These are phyloP conservation scores for Epinephelus coioides DNA, from an alignment of 2,797 vertebrate species.

Conservation along the genomic window DNA sequence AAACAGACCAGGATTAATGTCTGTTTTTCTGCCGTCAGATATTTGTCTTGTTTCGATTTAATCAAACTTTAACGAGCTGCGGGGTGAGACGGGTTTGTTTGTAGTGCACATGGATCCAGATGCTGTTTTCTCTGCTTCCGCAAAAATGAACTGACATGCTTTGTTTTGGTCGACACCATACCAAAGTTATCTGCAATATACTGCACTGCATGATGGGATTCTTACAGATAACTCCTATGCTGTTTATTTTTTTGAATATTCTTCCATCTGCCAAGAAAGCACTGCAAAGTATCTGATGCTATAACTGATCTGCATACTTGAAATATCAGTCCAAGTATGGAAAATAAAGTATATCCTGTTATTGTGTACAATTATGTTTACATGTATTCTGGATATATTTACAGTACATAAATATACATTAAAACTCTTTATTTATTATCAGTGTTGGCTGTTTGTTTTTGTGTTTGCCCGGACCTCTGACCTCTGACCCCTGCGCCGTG, in stretches of 20 bases:
- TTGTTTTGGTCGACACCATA: conserved; percentile 69
- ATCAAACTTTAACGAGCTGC: neutral
- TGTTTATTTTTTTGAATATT: conserved; percentile 69
- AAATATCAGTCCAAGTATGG: conserved; percentile 66
- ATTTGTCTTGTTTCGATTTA: neutral
- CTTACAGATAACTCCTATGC: conserved; percentile 75
- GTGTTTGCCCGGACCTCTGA: neutral
- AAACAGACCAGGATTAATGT: no score
- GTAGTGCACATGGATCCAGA: neutral
- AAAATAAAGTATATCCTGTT: conserved; percentile 55
- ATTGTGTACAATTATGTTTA: conserved; percentile 56
- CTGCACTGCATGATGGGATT: conserved; percentile 83
- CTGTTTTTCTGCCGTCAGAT: no score
- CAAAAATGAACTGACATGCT: conserved; percentile 59
- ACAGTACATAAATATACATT: conserved; percentile 58
- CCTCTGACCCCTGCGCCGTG: no score
- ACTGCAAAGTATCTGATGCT: conserved; percentile 70
- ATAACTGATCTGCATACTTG: conserved; percentile 73
- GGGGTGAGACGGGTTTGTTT: neutral
- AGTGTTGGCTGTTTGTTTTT: neutral
- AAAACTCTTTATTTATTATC: conserved; percentile 71
- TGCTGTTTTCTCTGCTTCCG: conserved; percentile 64
- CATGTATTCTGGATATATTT: conserved; percentile 70
- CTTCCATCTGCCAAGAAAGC: conserved; percentile 74
- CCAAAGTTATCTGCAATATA: conserved; percentile 84